Evolutionary conservation across 1,140 invertebrate genomes (phyloP).

Genomic region (Psilanteris sp.): DNA sequence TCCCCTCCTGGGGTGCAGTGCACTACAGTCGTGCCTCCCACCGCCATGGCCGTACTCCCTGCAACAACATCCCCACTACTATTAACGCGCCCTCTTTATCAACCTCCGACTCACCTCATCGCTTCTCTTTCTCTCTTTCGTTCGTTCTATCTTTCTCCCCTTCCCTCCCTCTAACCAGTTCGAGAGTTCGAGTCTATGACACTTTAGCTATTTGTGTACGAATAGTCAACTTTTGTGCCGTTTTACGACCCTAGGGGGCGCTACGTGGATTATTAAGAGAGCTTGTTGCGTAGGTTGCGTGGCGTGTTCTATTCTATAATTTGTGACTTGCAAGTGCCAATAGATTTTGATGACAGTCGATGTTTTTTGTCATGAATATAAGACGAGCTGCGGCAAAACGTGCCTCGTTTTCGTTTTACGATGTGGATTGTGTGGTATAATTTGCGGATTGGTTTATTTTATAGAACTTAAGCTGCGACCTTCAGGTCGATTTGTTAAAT

Average conservation of each 20-base stretch:
- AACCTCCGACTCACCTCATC: slow-evolving; percentile 35
- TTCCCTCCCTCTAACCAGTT: slow-evolving; percentile 6
- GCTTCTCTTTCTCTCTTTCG: slow-evolving; percentile 4
- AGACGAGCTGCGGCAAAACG: no score
- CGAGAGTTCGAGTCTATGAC: slow-evolving; percentile 36
- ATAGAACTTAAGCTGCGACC: no score
- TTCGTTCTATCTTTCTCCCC: slow-evolving; percentile 1
- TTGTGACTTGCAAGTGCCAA: slow-evolving; percentile 4
- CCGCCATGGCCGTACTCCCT: slow-evolving; percentile 82
- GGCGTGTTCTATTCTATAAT: slow-evolving; percentile 8
- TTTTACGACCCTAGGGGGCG: slow-evolving; percentile 21
- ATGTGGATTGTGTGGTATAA: no score
- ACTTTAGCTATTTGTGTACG: slow-evolving; percentile 44
- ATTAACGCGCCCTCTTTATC: slow-evolving; percentile 20
- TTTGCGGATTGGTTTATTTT: no score
- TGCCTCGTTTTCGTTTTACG: no score
- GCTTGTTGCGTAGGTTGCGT: slow-evolving; percentile 21
- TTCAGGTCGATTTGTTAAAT: no score
- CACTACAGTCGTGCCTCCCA: slow-evolving; percentile 76
- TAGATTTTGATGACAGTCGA: slow-evolving; percentile 1
- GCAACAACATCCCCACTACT: slow-evolving; percentile 72
- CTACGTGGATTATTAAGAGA: slow-evolving; percentile 26
- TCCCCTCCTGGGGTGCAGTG: slow-evolving; percentile 75
- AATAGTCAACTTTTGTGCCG: slow-evolving; percentile 42
- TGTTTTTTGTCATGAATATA: no score